Conservation (phyloP, 1,140 invertebrate genomes). For the Magallana ariakensis region DNA sequence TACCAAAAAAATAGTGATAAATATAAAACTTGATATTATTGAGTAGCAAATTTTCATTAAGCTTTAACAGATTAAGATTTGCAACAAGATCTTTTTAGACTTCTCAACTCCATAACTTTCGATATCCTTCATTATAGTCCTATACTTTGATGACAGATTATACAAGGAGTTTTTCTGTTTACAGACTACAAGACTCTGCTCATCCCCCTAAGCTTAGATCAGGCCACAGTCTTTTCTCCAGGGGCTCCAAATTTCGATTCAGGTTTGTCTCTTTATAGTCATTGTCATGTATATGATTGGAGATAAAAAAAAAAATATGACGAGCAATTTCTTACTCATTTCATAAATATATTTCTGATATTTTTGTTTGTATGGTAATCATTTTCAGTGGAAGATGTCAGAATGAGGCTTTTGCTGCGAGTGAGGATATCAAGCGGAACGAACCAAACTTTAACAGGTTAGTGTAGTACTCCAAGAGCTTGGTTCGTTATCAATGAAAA, state of each 20-base stretch:
- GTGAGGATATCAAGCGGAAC: slow-evolving; percentile 73
- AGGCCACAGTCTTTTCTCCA: slow-evolving; percentile 95
- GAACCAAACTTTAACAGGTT: slow-evolving; percentile 74
- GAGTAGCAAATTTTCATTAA: too few relatives aligned
- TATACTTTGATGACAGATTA: too few relatives aligned
- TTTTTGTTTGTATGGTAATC: not conserved
- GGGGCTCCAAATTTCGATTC: slow-evolving; percentile 94
- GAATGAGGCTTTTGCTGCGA: slow-evolving; percentile 73
- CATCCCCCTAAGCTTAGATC: slow-evolving; percentile 92
- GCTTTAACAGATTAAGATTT: too few relatives aligned
- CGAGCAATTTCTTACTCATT: too few relatives aligned
- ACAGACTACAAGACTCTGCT: slow-evolving; percentile 90
- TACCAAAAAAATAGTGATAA: too few relatives aligned
- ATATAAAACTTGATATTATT: too few relatives aligned
- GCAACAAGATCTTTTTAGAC: not conserved
- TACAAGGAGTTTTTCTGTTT: slow-evolving; percentile 40
- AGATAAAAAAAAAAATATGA: too few relatives aligned
- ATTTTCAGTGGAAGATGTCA: slow-evolving; percentile 74
- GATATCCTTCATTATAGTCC: too few relatives aligned
- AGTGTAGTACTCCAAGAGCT: not conserved
- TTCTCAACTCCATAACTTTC: too few relatives aligned
- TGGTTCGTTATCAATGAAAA: too few relatives aligned
- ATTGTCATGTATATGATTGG: too few relatives aligned
- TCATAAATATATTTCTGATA: too few relatives aligned
- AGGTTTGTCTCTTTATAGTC: slow-evolving; percentile 70